A percentile compares a stretch with the other conserved stretches of the same genome.
Conservation (phyloP, 2,888 invertebrate species). For the Lucinisca nassula region DNA sequence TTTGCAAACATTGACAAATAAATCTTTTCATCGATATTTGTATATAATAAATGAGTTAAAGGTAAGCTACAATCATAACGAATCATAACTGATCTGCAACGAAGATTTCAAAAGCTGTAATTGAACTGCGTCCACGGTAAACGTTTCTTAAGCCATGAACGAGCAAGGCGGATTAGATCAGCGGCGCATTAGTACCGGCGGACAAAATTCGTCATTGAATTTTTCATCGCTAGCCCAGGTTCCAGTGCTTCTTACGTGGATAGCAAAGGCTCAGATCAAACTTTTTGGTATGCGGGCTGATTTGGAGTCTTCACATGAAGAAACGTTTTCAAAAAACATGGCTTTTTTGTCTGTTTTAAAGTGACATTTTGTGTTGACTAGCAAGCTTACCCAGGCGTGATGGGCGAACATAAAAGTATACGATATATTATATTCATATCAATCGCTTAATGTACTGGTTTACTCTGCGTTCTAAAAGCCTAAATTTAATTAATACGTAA, state of each 20-base stretch:
- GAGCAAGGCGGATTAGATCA: too few relatives aligned
- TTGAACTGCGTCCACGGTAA: too few relatives aligned
- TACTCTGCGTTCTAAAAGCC: not conserved
- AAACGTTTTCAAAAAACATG: too few relatives aligned
- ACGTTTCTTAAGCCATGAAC: too few relatives aligned
- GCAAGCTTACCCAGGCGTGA: not conserved
- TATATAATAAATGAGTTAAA: not conserved
- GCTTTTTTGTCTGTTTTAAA: not conserved
- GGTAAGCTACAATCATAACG: constrained; percentile 3
- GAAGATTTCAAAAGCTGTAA: not conserved
- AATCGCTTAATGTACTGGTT: not conserved
- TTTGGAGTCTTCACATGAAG: too few relatives aligned
- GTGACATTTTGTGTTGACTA: not conserved
- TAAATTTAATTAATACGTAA: not conserved
- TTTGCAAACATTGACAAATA: not conserved
- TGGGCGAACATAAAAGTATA: not conserved
- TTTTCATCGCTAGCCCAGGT: too few relatives aligned
- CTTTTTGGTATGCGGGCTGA: too few relatives aligned
- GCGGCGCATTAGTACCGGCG: too few relatives aligned
- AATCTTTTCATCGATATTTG: constrained; percentile 16
- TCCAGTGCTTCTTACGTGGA: too few relatives aligned
- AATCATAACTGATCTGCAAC: not conserved
- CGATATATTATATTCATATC: not conserved
- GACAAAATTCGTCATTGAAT: too few relatives aligned
- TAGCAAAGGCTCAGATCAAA: too few relatives aligned